phyloP scores from a whole-genome alignment of 2,888 invertebrate species.

The Pandemis corylana region DNA sequence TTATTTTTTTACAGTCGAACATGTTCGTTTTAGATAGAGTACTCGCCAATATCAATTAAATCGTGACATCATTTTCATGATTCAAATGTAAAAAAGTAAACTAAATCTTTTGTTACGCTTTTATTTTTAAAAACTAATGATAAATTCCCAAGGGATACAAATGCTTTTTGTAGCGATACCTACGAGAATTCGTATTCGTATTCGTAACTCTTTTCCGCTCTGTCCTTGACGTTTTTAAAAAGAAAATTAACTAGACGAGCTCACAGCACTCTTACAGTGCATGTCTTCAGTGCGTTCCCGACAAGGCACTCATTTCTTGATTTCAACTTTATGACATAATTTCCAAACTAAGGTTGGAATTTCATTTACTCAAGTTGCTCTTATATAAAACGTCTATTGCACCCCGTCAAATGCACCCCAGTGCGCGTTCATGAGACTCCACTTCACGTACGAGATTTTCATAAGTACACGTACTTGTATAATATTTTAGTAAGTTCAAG shows the following conservation, averaged over 20 bases:
- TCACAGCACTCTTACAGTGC: not conserved
- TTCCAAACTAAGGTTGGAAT: slow-evolving; percentile 14
- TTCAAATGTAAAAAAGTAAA: no score
- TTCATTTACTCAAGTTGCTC: slow-evolving; percentile 34
- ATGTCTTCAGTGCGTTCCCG: not conserved
- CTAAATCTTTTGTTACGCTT: no score
- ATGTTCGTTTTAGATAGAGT: no score
- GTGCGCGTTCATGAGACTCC: slow-evolving; percentile 25
- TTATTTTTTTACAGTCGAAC: no score
- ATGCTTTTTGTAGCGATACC: not conserved
- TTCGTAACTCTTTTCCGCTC: not conserved
- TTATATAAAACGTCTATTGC: slow-evolving; percentile 32
- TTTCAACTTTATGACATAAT: slow-evolving; percentile 33
- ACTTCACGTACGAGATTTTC: slow-evolving; percentile 33
- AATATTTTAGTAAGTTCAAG: slow-evolving; percentile 27
- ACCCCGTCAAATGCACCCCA: slow-evolving; percentile 33
- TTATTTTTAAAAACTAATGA: no score
- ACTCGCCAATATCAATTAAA: no score
- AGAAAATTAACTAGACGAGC: not conserved
- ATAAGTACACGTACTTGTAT: slow-evolving; percentile 39
- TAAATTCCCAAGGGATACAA: no score
- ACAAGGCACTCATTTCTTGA: not conserved
- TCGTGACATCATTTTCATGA: no score
- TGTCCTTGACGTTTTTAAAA: not conserved
- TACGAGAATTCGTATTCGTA: no score